Percentiles rank a stretch among this genome's conserved stretches.
These are phyloP conservation scores for Riptortus pedestris DNA, from an alignment of 1,140 invertebrate species.

Conservation along the genomic window DNA sequence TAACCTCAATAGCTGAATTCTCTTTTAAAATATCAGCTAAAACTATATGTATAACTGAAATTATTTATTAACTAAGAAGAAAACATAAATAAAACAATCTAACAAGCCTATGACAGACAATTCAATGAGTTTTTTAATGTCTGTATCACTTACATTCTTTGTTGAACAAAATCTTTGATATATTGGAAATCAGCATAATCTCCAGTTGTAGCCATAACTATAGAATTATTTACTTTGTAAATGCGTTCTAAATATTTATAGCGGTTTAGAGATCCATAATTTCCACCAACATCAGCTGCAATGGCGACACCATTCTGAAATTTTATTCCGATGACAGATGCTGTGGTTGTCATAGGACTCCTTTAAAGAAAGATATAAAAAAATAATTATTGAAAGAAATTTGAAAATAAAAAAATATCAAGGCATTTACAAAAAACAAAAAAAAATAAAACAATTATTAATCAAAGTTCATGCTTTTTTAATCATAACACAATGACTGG, in stretches of 20 bases:
- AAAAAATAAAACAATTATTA: neutral
- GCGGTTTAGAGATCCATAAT: conserved; percentile 82
- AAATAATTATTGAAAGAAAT: neutral
- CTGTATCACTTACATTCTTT: conserved; percentile 63
- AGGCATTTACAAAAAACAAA: neutral
- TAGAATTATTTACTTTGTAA: conserved; percentile 78
- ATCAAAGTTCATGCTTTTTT: neutral
- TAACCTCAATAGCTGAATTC: no score
- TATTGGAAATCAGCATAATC: conserved; percentile 95
- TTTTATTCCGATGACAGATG: conserved; percentile 77
- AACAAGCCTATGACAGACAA: no score
- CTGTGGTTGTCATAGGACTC: conserved; percentile 74
- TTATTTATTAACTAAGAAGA: no score
- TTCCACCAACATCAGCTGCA: conserved; percentile 81
- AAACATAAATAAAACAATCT: no score
- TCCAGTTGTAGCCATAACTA: conserved; percentile 77
- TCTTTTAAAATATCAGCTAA: no score
- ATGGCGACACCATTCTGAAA: conserved; percentile 84
- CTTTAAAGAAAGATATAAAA: conserved; percentile 17
- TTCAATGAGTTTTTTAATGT: no score
- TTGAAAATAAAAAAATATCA: neutral
- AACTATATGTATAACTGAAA: no score
- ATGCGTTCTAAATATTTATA: conserved; percentile 74
- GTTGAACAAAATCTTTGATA: conserved; percentile 74
- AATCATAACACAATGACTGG: neutral